Base-by-base conservation (phyloP, 2,797 vertebrate genomes). In the Psittacula derbiana region DNA sequence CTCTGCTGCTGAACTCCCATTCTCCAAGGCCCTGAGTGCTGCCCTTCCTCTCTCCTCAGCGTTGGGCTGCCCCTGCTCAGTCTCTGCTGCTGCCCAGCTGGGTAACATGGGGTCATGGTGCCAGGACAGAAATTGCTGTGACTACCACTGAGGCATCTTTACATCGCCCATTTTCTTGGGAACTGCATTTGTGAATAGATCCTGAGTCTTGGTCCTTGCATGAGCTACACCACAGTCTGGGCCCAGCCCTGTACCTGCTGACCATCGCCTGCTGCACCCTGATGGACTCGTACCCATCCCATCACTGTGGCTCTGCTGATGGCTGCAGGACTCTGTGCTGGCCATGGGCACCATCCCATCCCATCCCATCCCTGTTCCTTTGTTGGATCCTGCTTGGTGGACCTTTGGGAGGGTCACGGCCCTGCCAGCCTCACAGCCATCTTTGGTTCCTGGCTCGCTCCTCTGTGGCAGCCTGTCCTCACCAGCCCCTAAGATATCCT, bases 371-470 rank as follows among this genome's bases (percentile, higher is more conserved):
- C 18, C 36, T 55, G 19, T 36, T 72, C 9, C 53, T 14, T 71
- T 30, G 1, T 31, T 62, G 50, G 25, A 6, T 65, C 41, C 17
- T 52, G 27, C 19, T 49, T 40, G 18, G 40, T 7, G 40, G 47
- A 49, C 19, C 16, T 17, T 13, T 17, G 7, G 11, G 24, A 12
- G 74, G 10, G 11, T 16, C 24, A 66, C 0, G 7, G 30, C 24
- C 5, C 55, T 10, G 2, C 30, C 3, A 6, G 14, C 24, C 30
- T 75, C 18, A 33, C 0, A 1, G 31, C 19, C n/a, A 31, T 14
- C n/a, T 36, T 25, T 15, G 21, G 41, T 24, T 83, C 30, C 16
- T 15, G 20, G 12, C 31, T 78, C 3, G 0, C 4, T 41, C 23
- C 28, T 3, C 0, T 18, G n/a, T 20, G 17, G 19, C 47, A 78